Conservation (phyloP, 2,888 invertebrate genomes). For the Bugulina stolonifera region DNA sequence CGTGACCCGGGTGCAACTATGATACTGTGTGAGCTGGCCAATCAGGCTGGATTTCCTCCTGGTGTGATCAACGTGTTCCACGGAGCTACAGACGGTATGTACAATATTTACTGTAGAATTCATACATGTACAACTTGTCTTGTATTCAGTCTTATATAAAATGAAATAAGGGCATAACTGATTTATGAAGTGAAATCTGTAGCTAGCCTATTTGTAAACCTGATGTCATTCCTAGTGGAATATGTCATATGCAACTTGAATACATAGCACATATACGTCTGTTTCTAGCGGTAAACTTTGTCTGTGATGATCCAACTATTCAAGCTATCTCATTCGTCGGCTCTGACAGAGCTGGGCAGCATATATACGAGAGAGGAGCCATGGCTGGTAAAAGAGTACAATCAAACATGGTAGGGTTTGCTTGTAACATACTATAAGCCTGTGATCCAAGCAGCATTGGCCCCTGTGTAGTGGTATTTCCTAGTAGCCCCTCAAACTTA, state of each 20-base stretch:
- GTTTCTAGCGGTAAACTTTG: slow-evolving; percentile 77
- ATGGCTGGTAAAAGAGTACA: slow-evolving; percentile 91
- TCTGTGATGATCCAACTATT: slow-evolving; percentile 92
- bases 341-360: slow-evolving; percentile 86
- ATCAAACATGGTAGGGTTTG: slow-evolving; percentile 75
- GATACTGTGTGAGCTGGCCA: slow-evolving; percentile 84
- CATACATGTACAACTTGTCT: too few species aligned
- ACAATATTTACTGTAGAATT: too few species aligned
- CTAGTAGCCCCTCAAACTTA: too few species aligned
- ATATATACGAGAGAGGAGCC: slow-evolving; percentile 87
- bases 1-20: slow-evolving; percentile 94
- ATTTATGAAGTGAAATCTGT: too few species aligned
- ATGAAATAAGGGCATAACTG: too few species aligned
- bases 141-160: too few species aligned
- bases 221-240: too few species aligned
- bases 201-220: too few species aligned
- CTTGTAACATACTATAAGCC: not conserved
- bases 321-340: slow-evolving; percentile 97
- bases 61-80: slow-evolving; percentile 94
- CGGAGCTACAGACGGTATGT: slow-evolving; percentile 71
- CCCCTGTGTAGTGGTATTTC: not conserved
- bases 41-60: slow-evolving; percentile 90
- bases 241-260: too few species aligned
- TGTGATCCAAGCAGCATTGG: not conserved
- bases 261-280: too few species aligned